These are phyloP conservation scores for Clusia tigrina DNA, from an alignment of 2,888 invertebrate species.

Conservation along the genomic window DNA sequence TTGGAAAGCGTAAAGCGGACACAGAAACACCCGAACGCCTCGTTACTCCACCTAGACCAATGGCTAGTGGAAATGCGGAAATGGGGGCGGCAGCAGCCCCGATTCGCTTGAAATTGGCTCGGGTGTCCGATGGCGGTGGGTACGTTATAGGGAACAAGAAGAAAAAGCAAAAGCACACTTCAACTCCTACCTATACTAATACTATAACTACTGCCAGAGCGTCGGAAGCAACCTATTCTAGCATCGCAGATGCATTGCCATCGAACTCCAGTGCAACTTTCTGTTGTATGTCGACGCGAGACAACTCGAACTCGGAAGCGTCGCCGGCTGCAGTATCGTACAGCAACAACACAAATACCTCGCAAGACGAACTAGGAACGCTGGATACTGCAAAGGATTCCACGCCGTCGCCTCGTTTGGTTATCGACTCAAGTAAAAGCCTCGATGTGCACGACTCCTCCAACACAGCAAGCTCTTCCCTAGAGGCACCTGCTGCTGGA, in stretches of 20 bases:
- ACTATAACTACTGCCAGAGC: neutral
- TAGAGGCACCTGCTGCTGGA: constrained; percentile 39
- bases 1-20: constrained; percentile 64
- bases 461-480: constrained; percentile 40
- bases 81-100: constrained; percentile 69
- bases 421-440: constrained; percentile 54
- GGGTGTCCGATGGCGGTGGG: constrained; percentile 80
- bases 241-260: too few relatives aligned
- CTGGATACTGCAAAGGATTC: constrained; percentile 47
- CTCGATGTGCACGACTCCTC: constrained; percentile 51
- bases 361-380: neutral
- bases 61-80: constrained; percentile 20
- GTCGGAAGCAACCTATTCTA: neutral
- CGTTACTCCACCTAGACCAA: neutral
- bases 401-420: constrained; percentile 54
- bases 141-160: constrained; percentile 59
- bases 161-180: constrained; percentile 36
- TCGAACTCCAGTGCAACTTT: neutral
- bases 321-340: constrained; percentile 3
- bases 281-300: neutral
- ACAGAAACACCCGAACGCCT: constrained; percentile 24
- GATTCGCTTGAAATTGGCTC: constrained; percentile 83
- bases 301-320: constrained; percentile 23
- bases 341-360: neutral
- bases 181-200: too few relatives aligned